A percentile compares a stretch with the other conserved stretches of the same genome.
Conservation (phyloP, 2,113 vertebrate genomes). For the Nymphicus hollandicus region DNA sequence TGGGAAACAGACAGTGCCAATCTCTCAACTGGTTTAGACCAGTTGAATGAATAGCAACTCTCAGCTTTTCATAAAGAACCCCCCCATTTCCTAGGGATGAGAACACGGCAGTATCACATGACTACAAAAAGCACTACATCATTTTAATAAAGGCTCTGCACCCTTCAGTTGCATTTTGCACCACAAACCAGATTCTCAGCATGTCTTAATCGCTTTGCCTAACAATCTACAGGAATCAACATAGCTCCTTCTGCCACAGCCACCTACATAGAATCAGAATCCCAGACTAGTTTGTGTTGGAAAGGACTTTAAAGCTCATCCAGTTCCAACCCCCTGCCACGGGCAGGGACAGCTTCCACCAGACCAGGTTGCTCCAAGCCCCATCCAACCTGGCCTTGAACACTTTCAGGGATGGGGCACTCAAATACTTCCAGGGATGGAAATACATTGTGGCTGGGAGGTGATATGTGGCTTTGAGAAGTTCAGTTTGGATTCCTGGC, state of each 20-base stretch:
- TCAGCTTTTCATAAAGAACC: neutral
- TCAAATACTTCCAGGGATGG: neutral
- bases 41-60: neutral
- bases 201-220: neutral
- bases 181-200: neutral
- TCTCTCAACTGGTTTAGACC: neutral
- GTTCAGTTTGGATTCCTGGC: neutral
- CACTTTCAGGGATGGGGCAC: neutral
- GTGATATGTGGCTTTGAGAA: neutral
- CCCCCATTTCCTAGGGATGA: neutral
- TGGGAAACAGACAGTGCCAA: neutral
- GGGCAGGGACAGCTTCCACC: neutral
- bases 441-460: neutral
- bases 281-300: neutral
- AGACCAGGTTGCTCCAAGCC: neutral
- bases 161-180: neutral
- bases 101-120: neutral
- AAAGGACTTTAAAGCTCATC: neutral
- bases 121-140: neutral
- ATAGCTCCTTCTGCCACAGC: neutral
- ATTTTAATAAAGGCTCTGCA: neutral
- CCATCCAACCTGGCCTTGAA: neutral
- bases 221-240: neutral
- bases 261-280: neutral
- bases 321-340: neutral